phyloP scores from a whole-genome alignment of 2,113 vertebrate genomes.

The Ovis canadensis region DNA sequence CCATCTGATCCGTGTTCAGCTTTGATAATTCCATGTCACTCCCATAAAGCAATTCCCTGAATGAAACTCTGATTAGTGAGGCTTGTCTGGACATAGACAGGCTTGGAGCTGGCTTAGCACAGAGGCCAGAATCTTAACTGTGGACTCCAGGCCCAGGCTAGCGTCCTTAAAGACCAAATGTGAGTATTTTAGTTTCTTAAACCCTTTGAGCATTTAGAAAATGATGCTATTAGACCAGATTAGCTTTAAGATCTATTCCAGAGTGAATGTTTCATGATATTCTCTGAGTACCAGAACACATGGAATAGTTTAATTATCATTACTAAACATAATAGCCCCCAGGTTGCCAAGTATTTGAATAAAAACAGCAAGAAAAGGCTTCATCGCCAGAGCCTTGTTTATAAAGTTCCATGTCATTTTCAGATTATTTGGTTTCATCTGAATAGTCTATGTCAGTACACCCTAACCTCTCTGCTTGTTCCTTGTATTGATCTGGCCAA shows the following conservation, averaged over 20 bases:
- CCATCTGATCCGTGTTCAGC: not conserved
- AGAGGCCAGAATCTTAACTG: too few relatives aligned
- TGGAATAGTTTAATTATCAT: constrained; percentile 68
- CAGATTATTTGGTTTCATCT: not conserved
- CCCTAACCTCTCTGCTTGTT: not conserved
- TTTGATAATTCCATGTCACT: not conserved
- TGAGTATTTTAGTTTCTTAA: not conserved
- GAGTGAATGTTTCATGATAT: constrained; percentile 11
- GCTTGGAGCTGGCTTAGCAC: too few relatives aligned
- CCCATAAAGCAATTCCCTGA: not conserved
- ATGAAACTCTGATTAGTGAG: not conserved
- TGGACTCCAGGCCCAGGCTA: too few relatives aligned
- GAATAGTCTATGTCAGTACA: not conserved
- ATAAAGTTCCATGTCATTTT: not conserved
- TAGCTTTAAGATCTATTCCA: constrained; percentile 25
- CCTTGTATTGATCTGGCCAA: not conserved
- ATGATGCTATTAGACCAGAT: constrained; percentile 46
- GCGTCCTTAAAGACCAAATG: not conserved
- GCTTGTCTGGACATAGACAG: fast-evolving
- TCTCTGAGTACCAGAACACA: constrained; percentile 39
- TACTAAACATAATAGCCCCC: constrained; percentile 62
- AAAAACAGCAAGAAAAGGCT: constrained; percentile 10
- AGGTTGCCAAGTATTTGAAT: constrained; percentile 58
- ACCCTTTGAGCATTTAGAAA: not conserved
- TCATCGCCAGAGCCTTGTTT: not conserved